Base-by-base conservation (phyloP, 2,888 invertebrate species). In the Trisateles emortualis region DNA sequence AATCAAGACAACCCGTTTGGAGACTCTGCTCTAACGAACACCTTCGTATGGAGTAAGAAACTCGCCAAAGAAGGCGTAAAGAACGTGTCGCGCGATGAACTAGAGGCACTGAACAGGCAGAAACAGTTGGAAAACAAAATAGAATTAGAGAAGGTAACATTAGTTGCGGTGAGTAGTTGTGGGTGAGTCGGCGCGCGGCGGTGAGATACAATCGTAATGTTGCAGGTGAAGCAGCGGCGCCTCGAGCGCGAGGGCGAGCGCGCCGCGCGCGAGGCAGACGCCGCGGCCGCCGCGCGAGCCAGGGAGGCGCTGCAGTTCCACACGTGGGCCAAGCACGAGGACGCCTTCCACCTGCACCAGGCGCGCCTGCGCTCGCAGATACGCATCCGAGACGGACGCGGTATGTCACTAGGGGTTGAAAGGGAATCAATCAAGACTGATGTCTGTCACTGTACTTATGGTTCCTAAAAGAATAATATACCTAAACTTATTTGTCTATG, bases 1-100 rank as follows among this genome's bases (percentile, higher is more conserved):
- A 99, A 99, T 86, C 97, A 97, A 45, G 99, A 99, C 86, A 99
- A 99, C 90, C 99, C 99, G 0, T 99, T 99, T 86, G 99, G 99
- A 0, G 99, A 99, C 93, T 97, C 97, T 0, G 98, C 98, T 74
- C 94, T 99, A 32, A 94, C 99, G 3, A 96, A 99, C 26, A 97
- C 98, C 0, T 99, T 99, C 88, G 97, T 99, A 0, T 99, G 99
- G 99, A 94, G 94, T 16, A 99, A 99, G 87, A 99, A 99, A 84
- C 92, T 99, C 41, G 96, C 98, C 52, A 97, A 98, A 75, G 98
- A 99, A 79, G 99, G 99, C 0, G 92, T 98, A 0, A 95, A 95
- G 42, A 95, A 95, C 53, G 95, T 96, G 0, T 95, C 95, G 13
- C 93, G 94, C 11, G 96, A 97, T 69, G 96, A 98, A 68, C 90